Evolutionary conservation across 2,888 invertebrate genomes (phyloP).

Genomic region (Temnothorax unifasciatus): DNA sequence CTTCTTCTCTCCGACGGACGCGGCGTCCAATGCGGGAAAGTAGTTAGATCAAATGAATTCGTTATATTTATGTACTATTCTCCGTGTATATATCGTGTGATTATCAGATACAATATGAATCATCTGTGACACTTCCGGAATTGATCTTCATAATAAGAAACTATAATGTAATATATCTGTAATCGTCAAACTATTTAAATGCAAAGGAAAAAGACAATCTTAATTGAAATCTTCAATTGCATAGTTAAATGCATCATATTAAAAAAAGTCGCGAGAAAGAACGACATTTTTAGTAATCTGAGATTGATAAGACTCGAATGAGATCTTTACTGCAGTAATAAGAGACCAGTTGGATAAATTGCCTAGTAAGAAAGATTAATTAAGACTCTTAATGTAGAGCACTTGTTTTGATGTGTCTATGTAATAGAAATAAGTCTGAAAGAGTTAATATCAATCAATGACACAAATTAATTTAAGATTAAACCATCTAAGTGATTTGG

Average conservation of each 20-base stretch:
- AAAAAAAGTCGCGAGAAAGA: background rate
- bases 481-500: background rate
- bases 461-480: background rate
- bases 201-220: background rate
- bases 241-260: background rate
- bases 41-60: constrained; percentile 51
- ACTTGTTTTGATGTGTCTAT: background rate
- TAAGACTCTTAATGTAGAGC: background rate
- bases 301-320: background rate
- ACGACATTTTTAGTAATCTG: background rate
- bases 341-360: background rate
- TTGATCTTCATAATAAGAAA: background rate
- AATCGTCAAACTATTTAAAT: background rate
- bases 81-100: background rate
- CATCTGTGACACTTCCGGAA: background rate
- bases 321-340: constrained; percentile 7
- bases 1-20: constrained; percentile 27
- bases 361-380: constrained; percentile 1
- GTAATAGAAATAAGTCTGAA: background rate
- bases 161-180: background rate
- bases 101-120: background rate
- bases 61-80: constrained; percentile 12
- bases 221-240: background rate
- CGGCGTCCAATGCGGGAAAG: constrained; percentile 53
- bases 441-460: background rate